phyloP scores from a whole-genome alignment of 2,888 invertebrate species.

The Linhomoeus sp. region DNA sequence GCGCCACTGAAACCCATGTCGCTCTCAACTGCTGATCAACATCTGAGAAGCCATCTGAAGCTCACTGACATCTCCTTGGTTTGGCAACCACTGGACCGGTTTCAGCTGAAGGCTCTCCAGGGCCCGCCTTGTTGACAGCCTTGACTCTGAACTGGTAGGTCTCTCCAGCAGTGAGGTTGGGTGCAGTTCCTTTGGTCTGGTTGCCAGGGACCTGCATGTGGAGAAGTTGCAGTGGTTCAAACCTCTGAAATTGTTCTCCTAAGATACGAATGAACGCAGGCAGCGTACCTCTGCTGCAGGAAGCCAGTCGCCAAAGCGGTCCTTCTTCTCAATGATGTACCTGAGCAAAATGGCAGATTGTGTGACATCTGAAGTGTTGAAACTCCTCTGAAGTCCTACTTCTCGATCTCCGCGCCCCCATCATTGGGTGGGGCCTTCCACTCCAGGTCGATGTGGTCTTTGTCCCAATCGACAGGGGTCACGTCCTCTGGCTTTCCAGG shows the following conservation, averaged over 20 bases:
- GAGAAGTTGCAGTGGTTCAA: too few relatives aligned
- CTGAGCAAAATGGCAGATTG: background rate
- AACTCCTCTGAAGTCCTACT: background rate
- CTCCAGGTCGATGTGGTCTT: slow-evolving; percentile 79
- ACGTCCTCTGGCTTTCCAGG: slow-evolving; percentile 27
- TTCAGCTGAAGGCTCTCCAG: slow-evolving; percentile 64
- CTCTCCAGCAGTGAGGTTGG: slow-evolving; percentile 67
- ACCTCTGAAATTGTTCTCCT: too few relatives aligned
- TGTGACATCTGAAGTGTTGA: too few relatives aligned
- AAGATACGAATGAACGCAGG: too few relatives aligned
- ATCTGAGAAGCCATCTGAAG: too few relatives aligned
- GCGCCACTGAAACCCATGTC: slow-evolving; percentile 43
- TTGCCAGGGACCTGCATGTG: slow-evolving; percentile 20
- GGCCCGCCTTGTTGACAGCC: slow-evolving; percentile 70
- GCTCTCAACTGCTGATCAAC: too few relatives aligned
- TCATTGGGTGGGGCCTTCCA: slow-evolving; percentile 85
- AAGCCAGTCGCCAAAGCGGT: slow-evolving; percentile 25
- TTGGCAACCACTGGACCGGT: slow-evolving; percentile 68
- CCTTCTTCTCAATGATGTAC: slow-evolving; percentile 28
- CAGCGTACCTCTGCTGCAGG: slow-evolving; percentile 22
- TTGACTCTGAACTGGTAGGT: slow-evolving; percentile 73
- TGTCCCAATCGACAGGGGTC: slow-evolving; percentile 69
- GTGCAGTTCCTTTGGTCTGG: slow-evolving; percentile 47
- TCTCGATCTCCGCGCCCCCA: slow-evolving; percentile 60
- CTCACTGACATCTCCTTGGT: slow-evolving; percentile 27